A percentile compares a stretch with the other conserved stretches of the same genome.
Conservation (phyloP, 2,888 invertebrate species). For the Euzophera pinguis region DNA sequence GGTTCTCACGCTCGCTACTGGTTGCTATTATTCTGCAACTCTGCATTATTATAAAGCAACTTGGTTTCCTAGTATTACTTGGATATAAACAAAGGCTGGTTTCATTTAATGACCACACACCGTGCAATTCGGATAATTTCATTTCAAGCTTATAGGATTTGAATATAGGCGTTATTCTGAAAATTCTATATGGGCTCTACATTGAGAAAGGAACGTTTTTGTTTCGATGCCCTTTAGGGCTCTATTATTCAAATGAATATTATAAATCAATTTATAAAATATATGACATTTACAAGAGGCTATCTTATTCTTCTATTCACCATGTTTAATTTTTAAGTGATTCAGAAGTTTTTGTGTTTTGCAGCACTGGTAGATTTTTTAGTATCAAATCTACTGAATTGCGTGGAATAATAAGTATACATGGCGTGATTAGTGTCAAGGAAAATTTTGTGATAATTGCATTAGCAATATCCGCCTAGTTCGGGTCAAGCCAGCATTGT, state of each 20-base stretch:
- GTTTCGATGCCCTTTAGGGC: too few species aligned
- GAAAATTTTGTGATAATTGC: constrained; percentile 11
- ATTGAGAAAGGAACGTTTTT: too few species aligned
- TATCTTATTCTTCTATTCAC: too few species aligned
- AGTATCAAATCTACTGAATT: not conserved
- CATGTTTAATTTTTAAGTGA: too few species aligned
- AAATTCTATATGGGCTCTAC: too few species aligned
- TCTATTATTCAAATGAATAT: too few species aligned
- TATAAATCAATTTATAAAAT: too few species aligned
- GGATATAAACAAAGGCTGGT: not conserved
- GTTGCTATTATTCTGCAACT: not conserved
- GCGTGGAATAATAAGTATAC: not conserved
- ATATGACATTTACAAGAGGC: too few species aligned
- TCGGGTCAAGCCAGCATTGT: not conserved
- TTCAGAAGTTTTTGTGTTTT: not conserved
- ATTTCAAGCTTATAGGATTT: too few species aligned
- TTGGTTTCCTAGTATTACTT: not conserved
- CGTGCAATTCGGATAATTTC: not conserved
- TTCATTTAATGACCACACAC: not conserved
- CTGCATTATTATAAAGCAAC: constrained; percentile 5
- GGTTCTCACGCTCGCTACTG: constrained; percentile 26
- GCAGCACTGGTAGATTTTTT: not conserved
- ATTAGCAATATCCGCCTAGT: constrained; percentile 16
- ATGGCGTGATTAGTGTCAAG: constrained; percentile 12
- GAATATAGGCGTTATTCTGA: too few species aligned